phyloP scores from a whole-genome alignment of 1,140 invertebrate species.

The Hesperophylax magnus region DNA sequence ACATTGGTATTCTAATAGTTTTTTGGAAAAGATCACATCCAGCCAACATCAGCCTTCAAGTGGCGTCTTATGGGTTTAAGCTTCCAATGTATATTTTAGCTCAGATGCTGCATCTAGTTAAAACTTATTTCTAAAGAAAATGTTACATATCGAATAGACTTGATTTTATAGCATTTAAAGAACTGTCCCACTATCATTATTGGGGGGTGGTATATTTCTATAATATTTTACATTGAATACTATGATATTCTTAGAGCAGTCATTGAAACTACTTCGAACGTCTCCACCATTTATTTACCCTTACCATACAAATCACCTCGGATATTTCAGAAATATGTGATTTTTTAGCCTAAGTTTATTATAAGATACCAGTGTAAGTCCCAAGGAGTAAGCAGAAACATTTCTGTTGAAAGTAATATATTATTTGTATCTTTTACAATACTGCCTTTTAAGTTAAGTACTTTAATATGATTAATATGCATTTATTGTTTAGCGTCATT shows the following conservation, averaged over 20 bases:
- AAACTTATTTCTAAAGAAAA: constrained; percentile 26
- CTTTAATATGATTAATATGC: neutral
- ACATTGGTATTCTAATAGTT: constrained; percentile 24
- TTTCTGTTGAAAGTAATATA: constrained; percentile 23
- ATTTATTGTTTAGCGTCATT: constrained; percentile 25
- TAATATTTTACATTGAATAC: neutral
- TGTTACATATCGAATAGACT: constrained; percentile 41
- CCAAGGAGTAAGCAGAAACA: constrained; percentile 15
- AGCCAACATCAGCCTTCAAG: neutral
- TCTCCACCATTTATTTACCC: neutral
- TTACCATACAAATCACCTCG: neutral
- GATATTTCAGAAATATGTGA: constrained; percentile 24
- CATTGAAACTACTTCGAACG: neutral
- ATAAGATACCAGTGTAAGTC: constrained; percentile 32
- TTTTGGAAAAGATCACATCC: constrained; percentile 1
- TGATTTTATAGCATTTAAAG: constrained; percentile 34
- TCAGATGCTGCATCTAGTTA: constrained; percentile 10
- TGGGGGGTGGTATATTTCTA: constrained; percentile 18
- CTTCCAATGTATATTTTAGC: constrained; percentile 3
- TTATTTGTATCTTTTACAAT: constrained; percentile 16
- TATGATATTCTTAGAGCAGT: no score
- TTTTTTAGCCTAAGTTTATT: constrained; percentile 38
- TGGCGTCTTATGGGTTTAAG: neutral
- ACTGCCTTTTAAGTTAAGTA: constrained; percentile 19
- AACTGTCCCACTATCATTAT: constrained; percentile 17